Conservation (phyloP, 2,797 vertebrate genomes). For the Podargus strigoides region DNA sequence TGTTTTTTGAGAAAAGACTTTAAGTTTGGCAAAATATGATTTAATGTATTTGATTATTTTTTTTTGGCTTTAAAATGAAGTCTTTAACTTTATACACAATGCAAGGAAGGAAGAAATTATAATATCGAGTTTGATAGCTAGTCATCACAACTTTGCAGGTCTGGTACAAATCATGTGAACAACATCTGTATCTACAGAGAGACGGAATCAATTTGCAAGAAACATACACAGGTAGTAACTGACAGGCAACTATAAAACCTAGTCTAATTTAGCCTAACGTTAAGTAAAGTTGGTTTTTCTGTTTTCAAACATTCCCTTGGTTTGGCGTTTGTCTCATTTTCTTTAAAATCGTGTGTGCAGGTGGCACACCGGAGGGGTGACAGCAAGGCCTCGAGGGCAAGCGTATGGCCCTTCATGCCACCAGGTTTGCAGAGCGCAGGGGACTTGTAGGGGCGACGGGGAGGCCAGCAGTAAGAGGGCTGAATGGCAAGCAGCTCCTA, state of each 20-base stretch:
- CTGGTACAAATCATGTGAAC: neutral
- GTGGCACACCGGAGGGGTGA: too few species aligned
- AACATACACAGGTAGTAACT: neutral
- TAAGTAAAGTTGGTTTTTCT: neutral
- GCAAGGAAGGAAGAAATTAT: neutral
- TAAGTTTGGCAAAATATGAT: neutral
- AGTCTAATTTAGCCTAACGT: neutral
- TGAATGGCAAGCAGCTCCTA: rapidly evolving
- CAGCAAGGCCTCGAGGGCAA: rapidly evolving
- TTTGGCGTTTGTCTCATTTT: neutral
- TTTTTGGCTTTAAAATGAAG: neutral
- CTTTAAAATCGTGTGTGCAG: too few species aligned
- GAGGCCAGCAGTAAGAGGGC: rapidly evolving
- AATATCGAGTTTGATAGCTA: neutral
- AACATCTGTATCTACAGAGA: neutral
- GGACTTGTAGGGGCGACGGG: rapidly evolving
- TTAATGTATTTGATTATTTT: neutral
- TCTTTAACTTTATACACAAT: neutral
- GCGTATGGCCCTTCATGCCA: neutral
- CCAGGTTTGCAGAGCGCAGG: neutral
- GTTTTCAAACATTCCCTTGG: neutral
- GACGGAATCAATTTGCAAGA: neutral
- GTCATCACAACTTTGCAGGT: neutral
- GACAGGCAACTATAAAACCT: neutral
- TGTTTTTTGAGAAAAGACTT: neutral